phyloP scores from a whole-genome alignment of 1,140 invertebrate genomes.

The Drosophila sp. region DNA sequence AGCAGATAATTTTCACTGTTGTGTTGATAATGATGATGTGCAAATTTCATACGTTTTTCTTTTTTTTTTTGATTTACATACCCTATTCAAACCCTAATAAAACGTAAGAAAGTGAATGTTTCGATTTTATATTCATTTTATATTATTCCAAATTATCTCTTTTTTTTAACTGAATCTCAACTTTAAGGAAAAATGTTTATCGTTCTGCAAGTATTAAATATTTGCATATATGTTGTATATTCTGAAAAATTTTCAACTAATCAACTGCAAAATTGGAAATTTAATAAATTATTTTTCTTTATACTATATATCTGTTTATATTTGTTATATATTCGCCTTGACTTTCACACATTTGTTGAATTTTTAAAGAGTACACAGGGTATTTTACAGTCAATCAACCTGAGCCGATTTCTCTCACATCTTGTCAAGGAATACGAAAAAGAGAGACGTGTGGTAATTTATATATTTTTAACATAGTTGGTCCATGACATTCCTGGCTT shows the following conservation, averaged over 20 bases:
- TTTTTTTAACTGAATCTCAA: too few relatives aligned
- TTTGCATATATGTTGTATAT: too few relatives aligned
- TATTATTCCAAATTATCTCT: too few relatives aligned
- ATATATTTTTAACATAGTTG: slow-evolving; percentile 62
- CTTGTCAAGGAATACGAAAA: not conserved
- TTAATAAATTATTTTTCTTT: not conserved
- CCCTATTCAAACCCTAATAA: slow-evolving; percentile 14
- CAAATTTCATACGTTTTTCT: slow-evolving; percentile 63
- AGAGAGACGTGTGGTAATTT: slow-evolving; percentile 37
- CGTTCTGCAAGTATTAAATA: too few relatives aligned
- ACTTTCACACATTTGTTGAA: too few relatives aligned
- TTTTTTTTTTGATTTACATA: slow-evolving; percentile 30
- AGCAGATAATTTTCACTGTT: slow-evolving; percentile 81
- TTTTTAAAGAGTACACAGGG: not conserved
- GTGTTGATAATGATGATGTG: slow-evolving; percentile 79
- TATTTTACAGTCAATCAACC: not conserved
- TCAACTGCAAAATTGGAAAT: not conserved
- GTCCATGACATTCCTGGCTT: slow-evolving; percentile 44
- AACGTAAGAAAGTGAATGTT: not conserved
- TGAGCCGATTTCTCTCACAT: too few relatives aligned
- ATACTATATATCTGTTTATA: too few relatives aligned
- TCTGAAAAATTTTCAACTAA: too few relatives aligned
- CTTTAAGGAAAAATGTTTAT: too few relatives aligned
- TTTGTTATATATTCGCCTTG: too few relatives aligned
- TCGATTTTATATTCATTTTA: too few relatives aligned